Evolutionary conservation across 2,113 vertebrate genomes (phyloP).

Genomic region (Carettochelys insculpta): DNA sequence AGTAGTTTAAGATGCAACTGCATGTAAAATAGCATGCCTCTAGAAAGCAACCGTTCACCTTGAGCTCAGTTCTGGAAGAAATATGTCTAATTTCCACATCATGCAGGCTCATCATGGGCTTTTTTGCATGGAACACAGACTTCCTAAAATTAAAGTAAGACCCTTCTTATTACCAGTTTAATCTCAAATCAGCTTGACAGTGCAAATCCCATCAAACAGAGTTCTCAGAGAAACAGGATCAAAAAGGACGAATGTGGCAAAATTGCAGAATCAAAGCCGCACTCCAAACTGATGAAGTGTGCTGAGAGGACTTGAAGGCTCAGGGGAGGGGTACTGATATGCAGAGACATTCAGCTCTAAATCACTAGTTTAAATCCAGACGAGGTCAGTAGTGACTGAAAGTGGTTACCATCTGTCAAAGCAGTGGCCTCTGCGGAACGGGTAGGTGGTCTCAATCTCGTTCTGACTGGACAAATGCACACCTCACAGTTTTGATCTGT

Average conservation of each 20-base stretch:
- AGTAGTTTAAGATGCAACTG: fast-evolving
- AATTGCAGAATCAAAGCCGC: not conserved
- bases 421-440: fast-evolving
- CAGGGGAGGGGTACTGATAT: not conserved
- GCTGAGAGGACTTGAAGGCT: not conserved
- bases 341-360: not conserved
- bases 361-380: not conserved
- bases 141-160: not conserved
- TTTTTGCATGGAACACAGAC: fast-evolving
- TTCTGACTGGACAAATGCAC: fast-evolving
- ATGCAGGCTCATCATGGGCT: not conserved
- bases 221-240: not conserved
- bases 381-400: not conserved
- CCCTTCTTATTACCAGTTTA: not conserved
- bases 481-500: fast-evolving
- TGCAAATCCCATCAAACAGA: not conserved
- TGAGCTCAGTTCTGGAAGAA: not conserved
- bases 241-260: not conserved
- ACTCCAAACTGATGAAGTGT: constrained; percentile 5
- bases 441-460: not conserved
- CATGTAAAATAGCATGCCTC: not conserved
- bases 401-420: not conserved
- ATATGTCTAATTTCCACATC: not conserved
- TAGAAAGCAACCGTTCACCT: not conserved
- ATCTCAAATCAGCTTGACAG: not conserved